These are phyloP conservation scores for Idaea biselata DNA, from an alignment of 2,888 invertebrate genomes.

Conservation along the genomic window DNA sequence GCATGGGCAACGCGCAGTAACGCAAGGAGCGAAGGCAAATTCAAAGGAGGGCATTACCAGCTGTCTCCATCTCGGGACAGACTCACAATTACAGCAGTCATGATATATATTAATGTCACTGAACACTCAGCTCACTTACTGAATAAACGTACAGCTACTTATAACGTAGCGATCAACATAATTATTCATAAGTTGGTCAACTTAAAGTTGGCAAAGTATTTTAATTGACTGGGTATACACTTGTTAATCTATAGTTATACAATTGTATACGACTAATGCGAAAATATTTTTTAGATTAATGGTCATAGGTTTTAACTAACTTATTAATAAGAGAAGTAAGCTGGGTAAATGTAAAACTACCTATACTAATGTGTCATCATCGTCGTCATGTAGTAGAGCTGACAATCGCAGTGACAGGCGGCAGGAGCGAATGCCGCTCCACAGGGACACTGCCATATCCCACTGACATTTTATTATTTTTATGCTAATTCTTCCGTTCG, in stretches of 20 bases:
- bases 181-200: too few species aligned
- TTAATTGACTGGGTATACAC: too few species aligned
- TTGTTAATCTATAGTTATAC: too few species aligned
- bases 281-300: too few species aligned
- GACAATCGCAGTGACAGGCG: conserved; percentile 63
- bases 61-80: conserved; percentile 37
- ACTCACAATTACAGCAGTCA: conserved; percentile 45
- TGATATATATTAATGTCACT: conserved; percentile 17
- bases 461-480: conserved; percentile 70
- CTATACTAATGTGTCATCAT: conserved; percentile 40
- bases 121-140: conserved; percentile 1
- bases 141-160: too few species aligned
- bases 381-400: conserved; percentile 31
- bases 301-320: conserved; percentile 10
- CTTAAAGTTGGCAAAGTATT: too few species aligned
- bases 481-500: conserved; percentile 62
- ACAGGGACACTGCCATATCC: conserved; percentile 48
- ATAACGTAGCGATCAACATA: too few species aligned
- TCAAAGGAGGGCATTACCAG: conserved; percentile 61
- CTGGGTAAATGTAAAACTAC: too few species aligned
- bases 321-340: conserved; percentile 35
- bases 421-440: conserved; percentile 36
- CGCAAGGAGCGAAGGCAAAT: conserved; percentile 41
- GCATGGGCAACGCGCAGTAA: conserved; percentile 16
- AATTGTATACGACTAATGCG: too few species aligned